These are phyloP conservation scores for Sphyrna mokarran DNA, from an alignment of 2,113 vertebrate genomes.

Conservation along the genomic window DNA sequence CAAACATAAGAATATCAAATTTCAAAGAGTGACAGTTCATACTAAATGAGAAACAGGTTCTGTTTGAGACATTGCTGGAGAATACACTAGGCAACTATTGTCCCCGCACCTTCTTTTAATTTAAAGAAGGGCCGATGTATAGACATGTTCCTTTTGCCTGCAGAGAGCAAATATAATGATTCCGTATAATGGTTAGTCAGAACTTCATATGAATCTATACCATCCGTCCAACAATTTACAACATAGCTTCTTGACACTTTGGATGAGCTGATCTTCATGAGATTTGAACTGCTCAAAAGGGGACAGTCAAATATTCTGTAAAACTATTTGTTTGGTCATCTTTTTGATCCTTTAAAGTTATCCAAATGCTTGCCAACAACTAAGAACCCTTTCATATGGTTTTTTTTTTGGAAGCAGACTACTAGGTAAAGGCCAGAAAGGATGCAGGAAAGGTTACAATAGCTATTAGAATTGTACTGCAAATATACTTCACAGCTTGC, in stretches of 20 bases:
- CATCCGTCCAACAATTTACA: neutral
- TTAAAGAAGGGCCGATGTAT: no score
- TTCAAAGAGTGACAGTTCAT: no score
- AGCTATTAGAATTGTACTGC: neutral
- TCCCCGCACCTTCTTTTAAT: no score
- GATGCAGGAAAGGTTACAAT: neutral
- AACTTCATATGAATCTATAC: neutral
- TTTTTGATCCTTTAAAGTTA: neutral
- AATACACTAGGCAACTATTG: no score
- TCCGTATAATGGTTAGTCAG: neutral
- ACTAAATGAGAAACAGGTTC: no score
- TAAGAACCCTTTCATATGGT: neutral
- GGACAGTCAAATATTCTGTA: neutral
- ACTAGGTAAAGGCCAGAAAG: neutral
- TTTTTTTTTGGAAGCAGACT: neutral
- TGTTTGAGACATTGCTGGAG: no score
- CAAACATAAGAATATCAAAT: no score
- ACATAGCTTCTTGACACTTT: no score
- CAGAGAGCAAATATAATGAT: no score
- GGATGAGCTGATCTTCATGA: no score
- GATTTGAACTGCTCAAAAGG: no score
- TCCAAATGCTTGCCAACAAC: neutral
- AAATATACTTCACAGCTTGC: neutral
- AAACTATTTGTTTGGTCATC: neutral
- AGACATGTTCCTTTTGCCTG: no score